Evolutionary conservation across 2,888 invertebrate species (phyloP).

Genomic region (Cephus pulcher): DNA sequence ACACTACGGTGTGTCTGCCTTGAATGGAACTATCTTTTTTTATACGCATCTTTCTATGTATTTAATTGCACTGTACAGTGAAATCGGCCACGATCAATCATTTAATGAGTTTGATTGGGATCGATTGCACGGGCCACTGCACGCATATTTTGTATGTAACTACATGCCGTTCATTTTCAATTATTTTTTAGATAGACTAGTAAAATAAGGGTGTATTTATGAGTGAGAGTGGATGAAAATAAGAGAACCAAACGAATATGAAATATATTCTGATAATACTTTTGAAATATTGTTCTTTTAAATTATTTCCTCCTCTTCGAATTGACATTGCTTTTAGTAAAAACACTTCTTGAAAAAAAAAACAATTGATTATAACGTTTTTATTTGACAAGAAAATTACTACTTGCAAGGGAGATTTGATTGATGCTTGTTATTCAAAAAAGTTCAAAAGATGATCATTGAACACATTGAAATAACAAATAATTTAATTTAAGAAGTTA

Average conservation of each 20-base stretch:
- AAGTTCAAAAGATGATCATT: too few relatives aligned
- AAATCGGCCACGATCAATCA: neutral
- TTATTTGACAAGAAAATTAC: too few relatives aligned
- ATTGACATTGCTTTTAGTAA: neutral
- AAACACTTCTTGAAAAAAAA: too few relatives aligned
- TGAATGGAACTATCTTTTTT: neutral
- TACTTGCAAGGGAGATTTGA: too few relatives aligned
- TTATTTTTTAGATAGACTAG: neutral
- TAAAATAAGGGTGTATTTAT: neutral
- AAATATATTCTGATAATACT: neutral
- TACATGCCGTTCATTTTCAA: neutral
- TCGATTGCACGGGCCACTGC: slow-evolving; percentile 3
- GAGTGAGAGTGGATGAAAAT: neutral
- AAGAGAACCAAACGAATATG: neutral
- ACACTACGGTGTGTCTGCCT: neutral
- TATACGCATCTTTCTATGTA: neutral
- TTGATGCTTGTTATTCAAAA: too few relatives aligned
- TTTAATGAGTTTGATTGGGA: neutral
- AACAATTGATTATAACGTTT: too few relatives aligned
- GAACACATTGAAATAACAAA: too few relatives aligned
- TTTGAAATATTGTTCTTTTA: neutral
- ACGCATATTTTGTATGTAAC: slow-evolving; percentile 4
- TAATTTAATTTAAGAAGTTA: too few relatives aligned
- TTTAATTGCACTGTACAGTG: slow-evolving; percentile 4
- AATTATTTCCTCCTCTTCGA: neutral